Evolutionary conservation across 2,888 invertebrate species (phyloP).

Genomic region (Punctoribates punctum): DNA sequence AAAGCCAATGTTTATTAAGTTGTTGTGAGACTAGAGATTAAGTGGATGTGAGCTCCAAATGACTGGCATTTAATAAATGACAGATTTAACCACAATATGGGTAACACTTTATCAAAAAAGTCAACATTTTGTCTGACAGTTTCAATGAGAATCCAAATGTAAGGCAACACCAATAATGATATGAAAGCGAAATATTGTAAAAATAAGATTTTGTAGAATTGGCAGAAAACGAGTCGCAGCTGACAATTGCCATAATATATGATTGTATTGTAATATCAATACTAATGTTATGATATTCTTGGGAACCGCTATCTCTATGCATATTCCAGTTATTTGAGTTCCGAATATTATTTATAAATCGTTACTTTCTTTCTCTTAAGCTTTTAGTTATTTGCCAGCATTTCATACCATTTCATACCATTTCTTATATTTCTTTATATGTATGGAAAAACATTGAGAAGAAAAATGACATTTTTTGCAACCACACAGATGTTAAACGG

Average conservation of each 20-base stretch:
- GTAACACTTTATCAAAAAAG: conserved; percentile 21
- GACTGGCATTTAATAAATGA: conserved; percentile 36
- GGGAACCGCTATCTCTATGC: conserved; percentile 23
- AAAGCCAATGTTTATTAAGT: conserved; percentile 36
- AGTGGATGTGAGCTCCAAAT: conserved; percentile 25
- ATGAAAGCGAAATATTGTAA: conserved; percentile 8
- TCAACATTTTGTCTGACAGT: conserved; percentile 19
- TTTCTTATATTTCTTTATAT: no score
- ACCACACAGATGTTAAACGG: conserved; percentile 34
- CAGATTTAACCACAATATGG: conserved; percentile 31
- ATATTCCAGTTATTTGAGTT: conserved; percentile 8
- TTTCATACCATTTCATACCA: no score
- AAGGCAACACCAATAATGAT: conserved; percentile 14
- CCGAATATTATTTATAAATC: conserved; percentile 27
- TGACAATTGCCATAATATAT: conserved; percentile 23
- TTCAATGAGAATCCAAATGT: neutral
- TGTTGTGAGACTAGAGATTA: conserved; percentile 32
- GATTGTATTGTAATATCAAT: conserved; percentile 24
- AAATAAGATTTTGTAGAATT: conserved; percentile 8
- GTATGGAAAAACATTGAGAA: neutral
- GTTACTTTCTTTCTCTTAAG: conserved; percentile 10
- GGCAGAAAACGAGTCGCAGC: conserved; percentile 22
- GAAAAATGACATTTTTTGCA: conserved; percentile 29
- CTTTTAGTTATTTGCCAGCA: conserved; percentile 21
- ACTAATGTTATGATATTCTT: neutral